phyloP scores from a whole-genome alignment of 2,113 vertebrate species.

The Coturnix japonica region DNA sequence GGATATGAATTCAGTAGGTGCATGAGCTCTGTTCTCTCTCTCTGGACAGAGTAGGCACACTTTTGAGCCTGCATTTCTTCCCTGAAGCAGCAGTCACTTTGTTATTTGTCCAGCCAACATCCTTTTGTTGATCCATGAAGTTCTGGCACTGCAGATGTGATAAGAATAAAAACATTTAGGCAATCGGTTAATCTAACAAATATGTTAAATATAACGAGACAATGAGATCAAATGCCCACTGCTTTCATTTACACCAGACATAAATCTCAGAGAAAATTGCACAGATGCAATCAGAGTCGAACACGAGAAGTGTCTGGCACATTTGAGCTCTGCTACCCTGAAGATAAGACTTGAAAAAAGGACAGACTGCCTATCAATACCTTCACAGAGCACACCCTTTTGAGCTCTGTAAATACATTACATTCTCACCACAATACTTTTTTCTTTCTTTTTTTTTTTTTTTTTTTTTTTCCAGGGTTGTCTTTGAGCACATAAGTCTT shows the following conservation, averaged over 20 bases:
- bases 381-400: conserved; percentile 70
- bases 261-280: conserved; percentile 74
- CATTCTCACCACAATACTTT: conserved; percentile 20
- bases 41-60: background rate
- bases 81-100: conserved; percentile 21
- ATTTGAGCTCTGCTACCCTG: conserved; percentile 72
- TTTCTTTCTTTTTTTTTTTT: background rate
- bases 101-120: background rate
- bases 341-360: conserved; percentile 74
- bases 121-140: conserved; percentile 56
- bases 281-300: conserved; percentile 68
- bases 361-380: conserved; percentile 60
- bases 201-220: conserved; percentile 62
- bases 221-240: conserved; percentile 45
- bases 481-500: conserved; percentile 14
- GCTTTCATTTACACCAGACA: conserved; percentile 62
- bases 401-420: conserved; percentile 61
- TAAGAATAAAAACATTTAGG: conserved; percentile 65
- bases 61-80: conserved; percentile 8
- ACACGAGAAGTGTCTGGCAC: conserved; percentile 65
- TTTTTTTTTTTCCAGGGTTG: background rate
- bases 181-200: conserved; percentile 66
- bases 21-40: background rate
- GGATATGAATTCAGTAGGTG: background rate
- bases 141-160: conserved; percentile 51